Percentiles rank a stretch among this genome's conserved stretches.
Conservation (phyloP, 1,140 invertebrate genomes). For the Drosophila pallidifrons region DNA sequence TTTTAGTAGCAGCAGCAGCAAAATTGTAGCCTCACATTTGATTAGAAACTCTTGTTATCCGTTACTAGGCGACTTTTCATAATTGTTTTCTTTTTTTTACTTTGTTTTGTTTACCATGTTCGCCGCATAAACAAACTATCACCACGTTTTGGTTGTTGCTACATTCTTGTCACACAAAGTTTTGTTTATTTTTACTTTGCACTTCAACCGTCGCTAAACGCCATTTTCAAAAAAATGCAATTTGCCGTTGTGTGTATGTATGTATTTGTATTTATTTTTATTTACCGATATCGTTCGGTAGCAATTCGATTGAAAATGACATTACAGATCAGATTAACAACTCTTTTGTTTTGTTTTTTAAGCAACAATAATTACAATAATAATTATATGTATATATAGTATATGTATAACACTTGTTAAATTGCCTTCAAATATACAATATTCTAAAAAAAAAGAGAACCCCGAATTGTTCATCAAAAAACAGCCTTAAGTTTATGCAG, state of each 20-base stretch:
- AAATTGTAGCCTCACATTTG: slow-evolving; percentile 31
- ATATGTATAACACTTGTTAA: slow-evolving; percentile 68
- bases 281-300: slow-evolving; percentile 56
- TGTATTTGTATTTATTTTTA: slow-evolving; percentile 41
- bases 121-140: slow-evolving; percentile 12
- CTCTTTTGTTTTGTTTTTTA: slow-evolving; percentile 37
- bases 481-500: slow-evolving; percentile 78
- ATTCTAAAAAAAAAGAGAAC: slow-evolving; percentile 71
- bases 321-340: slow-evolving; percentile 75
- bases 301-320: slow-evolving; percentile 76
- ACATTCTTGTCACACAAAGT: background rate
- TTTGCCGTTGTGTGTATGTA: slow-evolving; percentile 28
- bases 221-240: slow-evolving; percentile 15
- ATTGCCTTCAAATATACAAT: slow-evolving; percentile 74
- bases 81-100: slow-evolving; percentile 1
- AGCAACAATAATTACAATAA: slow-evolving; percentile 73
- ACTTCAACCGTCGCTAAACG: background rate
- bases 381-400: slow-evolving; percentile 59
- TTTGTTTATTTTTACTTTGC: background rate
- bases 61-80: slow-evolving; percentile 64
- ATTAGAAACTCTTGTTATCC: slow-evolving; percentile 35
- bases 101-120: slow-evolving; percentile 28
- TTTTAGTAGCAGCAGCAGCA: background rate
- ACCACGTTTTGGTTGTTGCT: background rate
- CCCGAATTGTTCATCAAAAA: slow-evolving; percentile 76